Evolutionary conservation across 2,888 invertebrate genomes (phyloP).

Genomic region (Tipula lateralis): DNA sequence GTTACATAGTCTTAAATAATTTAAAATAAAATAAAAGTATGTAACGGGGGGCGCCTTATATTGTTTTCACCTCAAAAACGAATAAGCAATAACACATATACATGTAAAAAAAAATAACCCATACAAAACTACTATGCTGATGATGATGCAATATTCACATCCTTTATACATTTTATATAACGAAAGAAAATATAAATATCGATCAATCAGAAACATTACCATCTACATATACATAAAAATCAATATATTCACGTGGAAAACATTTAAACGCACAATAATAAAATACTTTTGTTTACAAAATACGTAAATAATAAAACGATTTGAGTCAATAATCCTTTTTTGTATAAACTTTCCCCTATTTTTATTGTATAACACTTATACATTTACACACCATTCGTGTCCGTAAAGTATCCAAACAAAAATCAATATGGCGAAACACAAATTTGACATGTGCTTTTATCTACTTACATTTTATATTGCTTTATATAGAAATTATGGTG

Average conservation of each 20-base stretch:
- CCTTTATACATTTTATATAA: not conserved
- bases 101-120: not conserved
- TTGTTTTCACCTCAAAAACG: not conserved
- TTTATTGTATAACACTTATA: not conserved
- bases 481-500: not conserved
- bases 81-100: not conserved
- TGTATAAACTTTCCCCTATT: not conserved
- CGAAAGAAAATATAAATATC: not conserved
- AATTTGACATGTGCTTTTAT: constrained; percentile 6
- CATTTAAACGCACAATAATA: not conserved
- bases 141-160: constrained; percentile 9
- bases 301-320: not conserved
- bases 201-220: not conserved
- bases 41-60: not conserved
- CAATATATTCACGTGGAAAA: not conserved
- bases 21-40: not conserved
- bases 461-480: not conserved
- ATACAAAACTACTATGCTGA: not conserved
- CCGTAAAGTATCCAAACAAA: not conserved
- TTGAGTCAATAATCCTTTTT: not conserved
- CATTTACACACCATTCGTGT: not conserved
- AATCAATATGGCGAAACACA: not conserved
- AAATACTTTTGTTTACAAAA: not conserved
- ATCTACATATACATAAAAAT: not conserved
- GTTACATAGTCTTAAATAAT: not conserved